Conservation (phyloP, 2,888 invertebrate genomes). For the Lordiphosa andalusiaca region DNA sequence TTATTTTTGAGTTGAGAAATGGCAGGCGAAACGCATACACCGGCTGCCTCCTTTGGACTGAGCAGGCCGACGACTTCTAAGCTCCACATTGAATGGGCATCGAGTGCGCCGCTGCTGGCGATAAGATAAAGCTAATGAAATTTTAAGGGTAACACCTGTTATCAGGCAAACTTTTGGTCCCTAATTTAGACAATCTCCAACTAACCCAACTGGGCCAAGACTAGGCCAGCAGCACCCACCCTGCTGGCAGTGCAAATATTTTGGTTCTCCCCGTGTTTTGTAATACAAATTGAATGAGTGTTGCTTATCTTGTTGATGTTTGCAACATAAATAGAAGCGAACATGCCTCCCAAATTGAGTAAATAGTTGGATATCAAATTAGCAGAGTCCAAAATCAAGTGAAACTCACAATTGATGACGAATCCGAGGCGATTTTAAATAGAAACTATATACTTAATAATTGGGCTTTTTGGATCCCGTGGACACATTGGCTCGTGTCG, state of each 20-base stretch:
- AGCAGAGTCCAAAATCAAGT: conserved; percentile 12
- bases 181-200: conserved; percentile 3
- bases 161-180: conserved; percentile 34
- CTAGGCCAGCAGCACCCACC: conserved; percentile 15
- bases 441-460: conserved; percentile 26
- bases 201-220: no score
- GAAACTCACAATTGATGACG: conserved; percentile 27
- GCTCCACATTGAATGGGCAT: conserved; percentile 49
- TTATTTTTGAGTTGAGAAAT: conserved; percentile 11
- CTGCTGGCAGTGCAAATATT: conserved; percentile 31
- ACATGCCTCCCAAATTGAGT: conserved; percentile 17
- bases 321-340: conserved; percentile 2
- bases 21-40: conserved; percentile 42
- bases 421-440: background rate
- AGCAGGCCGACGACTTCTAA: conserved; percentile 14
- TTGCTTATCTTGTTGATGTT: conserved; percentile 11
- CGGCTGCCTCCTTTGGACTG: conserved; percentile 58
- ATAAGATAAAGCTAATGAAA: conserved; percentile 65
- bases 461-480: background rate
- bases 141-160: conserved; percentile 60
- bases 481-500: conserved; percentile 17
- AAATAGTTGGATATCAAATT: conserved; percentile 20
- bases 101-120: conserved; percentile 25
- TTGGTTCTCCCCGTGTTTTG: conserved; percentile 12
- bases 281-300: conserved; percentile 26